Base-by-base conservation (phyloP, 2,888 invertebrate species). In the Octodonta nipae region DNA sequence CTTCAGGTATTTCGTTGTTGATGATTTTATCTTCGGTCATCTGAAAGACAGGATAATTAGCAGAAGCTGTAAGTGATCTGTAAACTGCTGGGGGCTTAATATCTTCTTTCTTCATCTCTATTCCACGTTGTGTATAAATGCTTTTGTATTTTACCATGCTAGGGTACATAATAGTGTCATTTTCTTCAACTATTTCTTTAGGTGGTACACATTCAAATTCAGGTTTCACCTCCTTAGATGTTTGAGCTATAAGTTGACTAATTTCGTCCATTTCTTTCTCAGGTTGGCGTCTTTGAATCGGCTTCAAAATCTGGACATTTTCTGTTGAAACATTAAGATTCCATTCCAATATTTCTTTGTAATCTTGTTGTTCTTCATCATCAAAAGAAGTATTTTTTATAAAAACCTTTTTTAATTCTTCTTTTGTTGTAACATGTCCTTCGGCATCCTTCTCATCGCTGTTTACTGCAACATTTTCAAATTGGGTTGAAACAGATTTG, bases 281-380 rank as follows among this genome's bases (percentile, higher is more conserved):
- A 24, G 35, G 30, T 24, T 40, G 38, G 17, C 37, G 35, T n/a
- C 42, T 24, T 13, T 42, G 33, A 16, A 46, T 38, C 0, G 55
- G 53, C 15, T 47, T 35, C 22, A 55, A 39, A 33, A 56, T 49
- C 10, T 50, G 46, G 24, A 31, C 35, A 15, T 52, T 51, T 28
- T 47, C 42, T 3, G 40, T 35, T 1, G 47, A 43, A 5, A 45
- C 28, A 12, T 50, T 14, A 10, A 27, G 13, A 15, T 58, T 41
- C 58, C 56, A 59, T 10, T 48, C 41, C 4, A 59, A 36, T 14
- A 59, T 41, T 30, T 60, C 55, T n/a, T 49, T 43, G 25, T 57
- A 53, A n/a, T 44, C 45, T 29, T 34, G 33, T 34, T 35, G 35
- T 15, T 31, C 34, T n/a, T 41, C 36, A 13, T 22, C 15, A n/a